A percentile compares a stretch with the other conserved stretches of the same genome.
Conservation (phyloP, 2,113 vertebrate species). For the Cacatua alba region DNA sequence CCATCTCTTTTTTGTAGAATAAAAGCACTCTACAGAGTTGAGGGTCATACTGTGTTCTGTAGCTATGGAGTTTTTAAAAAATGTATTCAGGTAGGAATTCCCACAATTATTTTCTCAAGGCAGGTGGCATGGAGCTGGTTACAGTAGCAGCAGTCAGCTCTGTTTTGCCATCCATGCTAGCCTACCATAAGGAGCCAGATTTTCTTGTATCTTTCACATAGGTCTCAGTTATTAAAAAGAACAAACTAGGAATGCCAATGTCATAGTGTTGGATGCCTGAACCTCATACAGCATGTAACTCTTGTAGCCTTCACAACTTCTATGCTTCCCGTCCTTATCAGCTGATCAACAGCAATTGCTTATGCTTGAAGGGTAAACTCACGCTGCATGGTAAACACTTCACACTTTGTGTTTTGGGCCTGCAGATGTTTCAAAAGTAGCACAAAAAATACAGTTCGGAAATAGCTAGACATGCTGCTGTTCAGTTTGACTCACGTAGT, state of each 20-base stretch:
- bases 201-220: neutral
- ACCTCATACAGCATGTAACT: fast-evolving
- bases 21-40: neutral
- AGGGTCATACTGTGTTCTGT: neutral
- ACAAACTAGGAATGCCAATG: too few relatives aligned
- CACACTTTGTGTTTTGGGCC: neutral
- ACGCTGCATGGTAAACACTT: neutral
- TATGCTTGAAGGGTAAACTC: neutral
- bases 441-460: neutral
- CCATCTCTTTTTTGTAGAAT: neutral
- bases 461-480: neutral
- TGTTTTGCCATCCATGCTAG: neutral
- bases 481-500: neutral
- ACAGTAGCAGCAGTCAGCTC: neutral
- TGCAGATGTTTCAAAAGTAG: neutral
- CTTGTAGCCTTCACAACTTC: neutral
- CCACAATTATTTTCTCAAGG: neutral
- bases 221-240: neutral
- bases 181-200: fast-evolving
- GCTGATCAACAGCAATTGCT: neutral
- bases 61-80: neutral
- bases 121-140: neutral
- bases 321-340: neutral
- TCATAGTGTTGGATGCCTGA: neutral
- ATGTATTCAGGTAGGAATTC: neutral